These are phyloP conservation scores for Stegastes partitus DNA, from an alignment of 2,113 vertebrate genomes.

Conservation along the genomic window DNA sequence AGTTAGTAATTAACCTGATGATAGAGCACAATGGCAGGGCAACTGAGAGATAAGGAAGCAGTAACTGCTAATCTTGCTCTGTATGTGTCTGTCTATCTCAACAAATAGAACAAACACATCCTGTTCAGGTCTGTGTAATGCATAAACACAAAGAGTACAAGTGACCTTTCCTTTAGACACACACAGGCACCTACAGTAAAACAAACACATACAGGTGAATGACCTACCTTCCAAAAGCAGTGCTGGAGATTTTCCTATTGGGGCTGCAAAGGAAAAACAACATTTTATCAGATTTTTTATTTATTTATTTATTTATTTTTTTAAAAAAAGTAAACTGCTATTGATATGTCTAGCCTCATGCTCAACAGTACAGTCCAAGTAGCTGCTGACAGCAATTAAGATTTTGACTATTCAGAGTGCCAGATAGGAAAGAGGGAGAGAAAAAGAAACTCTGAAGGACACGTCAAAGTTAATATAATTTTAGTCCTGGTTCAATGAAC, in stretches of 20 bases:
- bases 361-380: neutral
- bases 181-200: neutral
- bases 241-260: conserved; percentile 96
- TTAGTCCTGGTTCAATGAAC: conserved; percentile 35
- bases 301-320: no score
- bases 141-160: conserved; percentile 31
- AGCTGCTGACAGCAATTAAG: conserved; percentile 33
- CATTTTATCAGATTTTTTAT: neutral
- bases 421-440: conserved; percentile 4
- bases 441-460: conserved; percentile 42
- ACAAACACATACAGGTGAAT: conserved; percentile 16
- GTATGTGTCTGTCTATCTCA: conserved; percentile 25
- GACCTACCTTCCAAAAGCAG: conserved; percentile 95
- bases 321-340: conserved; percentile 3
- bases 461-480: conserved; percentile 49
- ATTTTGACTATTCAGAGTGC: conserved; percentile 22
- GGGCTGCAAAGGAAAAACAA: conserved; percentile 85
- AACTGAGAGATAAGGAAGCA: conserved; percentile 44
- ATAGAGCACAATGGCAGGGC: neutral
- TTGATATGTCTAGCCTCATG: conserved; percentile 18
- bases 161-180: conserved; percentile 33
- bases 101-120: conserved; percentile 45
- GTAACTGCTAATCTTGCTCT: conserved; percentile 1
- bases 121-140: neutral
- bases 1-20: conserved; percentile 53